These are phyloP conservation scores for Lysandra bellargus DNA, from an alignment of 2,888 invertebrate species.

Conservation along the genomic window DNA sequence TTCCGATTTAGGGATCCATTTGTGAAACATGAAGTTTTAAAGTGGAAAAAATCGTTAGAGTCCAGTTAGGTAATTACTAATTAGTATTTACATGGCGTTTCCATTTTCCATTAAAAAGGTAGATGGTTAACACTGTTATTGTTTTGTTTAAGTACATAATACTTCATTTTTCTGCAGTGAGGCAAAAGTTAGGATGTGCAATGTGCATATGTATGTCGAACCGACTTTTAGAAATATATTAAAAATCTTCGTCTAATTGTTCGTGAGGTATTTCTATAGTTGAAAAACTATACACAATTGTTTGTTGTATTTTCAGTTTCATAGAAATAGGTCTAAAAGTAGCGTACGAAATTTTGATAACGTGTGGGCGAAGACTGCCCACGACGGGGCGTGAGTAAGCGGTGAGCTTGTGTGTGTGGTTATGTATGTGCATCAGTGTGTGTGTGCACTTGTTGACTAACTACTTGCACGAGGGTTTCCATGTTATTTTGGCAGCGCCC, in stretches of 20 bases:
- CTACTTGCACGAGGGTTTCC: conserved; percentile 55
- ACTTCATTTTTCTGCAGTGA: too few species aligned
- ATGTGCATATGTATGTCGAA: too few species aligned
- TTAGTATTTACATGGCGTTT: too few species aligned
- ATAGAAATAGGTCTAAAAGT: conserved; percentile 54
- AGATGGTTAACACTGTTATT: too few species aligned
- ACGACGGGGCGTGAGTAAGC: conserved; percentile 70
- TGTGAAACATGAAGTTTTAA: too few species aligned
- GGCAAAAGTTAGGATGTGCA: too few species aligned
- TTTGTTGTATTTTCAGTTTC: not conserved
- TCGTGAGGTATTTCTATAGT: not conserved
- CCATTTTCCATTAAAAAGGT: too few species aligned
- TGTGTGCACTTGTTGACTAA: conserved; percentile 65
- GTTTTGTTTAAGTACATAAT: too few species aligned
- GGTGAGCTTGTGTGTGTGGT: conserved; percentile 25
- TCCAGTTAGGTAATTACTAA: too few species aligned
- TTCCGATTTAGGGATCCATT: too few species aligned
- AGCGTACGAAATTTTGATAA: conserved; percentile 73
- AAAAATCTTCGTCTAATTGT: not conserved
- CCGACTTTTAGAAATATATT: too few species aligned
- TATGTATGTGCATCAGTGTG: conserved; percentile 6
- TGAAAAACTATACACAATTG: not conserved
- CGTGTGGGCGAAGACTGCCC: conserved; percentile 69
- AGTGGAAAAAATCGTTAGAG: too few species aligned
- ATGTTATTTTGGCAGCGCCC: conserved; percentile 75